These are phyloP conservation scores for Argya squamiceps DNA, from an alignment of 2,797 vertebrate genomes.

Conservation along the genomic window DNA sequence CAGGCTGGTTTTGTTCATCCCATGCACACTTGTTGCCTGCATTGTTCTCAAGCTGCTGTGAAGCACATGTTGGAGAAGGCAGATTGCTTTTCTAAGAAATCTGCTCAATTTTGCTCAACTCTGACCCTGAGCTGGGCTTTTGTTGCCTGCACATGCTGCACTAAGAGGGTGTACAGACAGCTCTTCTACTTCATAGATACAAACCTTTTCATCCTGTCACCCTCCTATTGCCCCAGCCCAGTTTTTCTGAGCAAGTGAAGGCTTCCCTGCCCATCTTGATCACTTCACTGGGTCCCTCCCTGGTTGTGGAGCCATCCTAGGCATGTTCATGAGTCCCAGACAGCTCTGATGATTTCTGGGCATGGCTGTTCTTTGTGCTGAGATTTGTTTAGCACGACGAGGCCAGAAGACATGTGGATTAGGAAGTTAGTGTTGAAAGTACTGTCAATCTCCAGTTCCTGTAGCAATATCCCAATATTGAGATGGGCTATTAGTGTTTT, in stretches of 20 bases:
- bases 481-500: background rate
- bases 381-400: background rate
- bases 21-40: accelerated
- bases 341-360: background rate
- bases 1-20: background rate
- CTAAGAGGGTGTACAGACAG: background rate
- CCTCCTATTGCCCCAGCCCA: accelerated
- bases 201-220: background rate
- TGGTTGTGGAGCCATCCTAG: background rate
- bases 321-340: background rate
- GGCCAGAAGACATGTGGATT: background rate
- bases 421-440: background rate
- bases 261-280: background rate
- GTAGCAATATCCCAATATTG: background rate
- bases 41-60: background rate
- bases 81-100: background rate
- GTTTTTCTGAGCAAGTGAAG: background rate
- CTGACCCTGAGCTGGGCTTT: background rate
- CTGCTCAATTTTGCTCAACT: background rate
- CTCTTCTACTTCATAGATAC: background rate
- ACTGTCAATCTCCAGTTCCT: background rate
- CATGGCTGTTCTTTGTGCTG: background rate
- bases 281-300: background rate
- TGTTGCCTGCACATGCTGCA: accelerated
- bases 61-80: background rate